Conservation (phyloP, 2,797 vertebrate species). For the Xiphorhynchus erythropygius region DNA sequence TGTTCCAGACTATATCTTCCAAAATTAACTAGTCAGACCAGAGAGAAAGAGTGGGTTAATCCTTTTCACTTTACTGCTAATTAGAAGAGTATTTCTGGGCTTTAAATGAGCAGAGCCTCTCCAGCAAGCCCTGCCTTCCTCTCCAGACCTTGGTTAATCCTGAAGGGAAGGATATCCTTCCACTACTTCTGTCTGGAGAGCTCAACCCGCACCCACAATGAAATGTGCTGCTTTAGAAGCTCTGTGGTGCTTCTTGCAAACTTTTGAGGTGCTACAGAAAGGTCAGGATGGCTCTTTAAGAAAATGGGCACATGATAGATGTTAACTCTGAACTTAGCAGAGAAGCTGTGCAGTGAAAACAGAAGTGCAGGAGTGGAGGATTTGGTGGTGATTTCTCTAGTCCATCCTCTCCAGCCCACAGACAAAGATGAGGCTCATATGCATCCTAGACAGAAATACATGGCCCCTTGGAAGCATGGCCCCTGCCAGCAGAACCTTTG, state of each 20-base stretch:
- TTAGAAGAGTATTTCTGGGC: background rate
- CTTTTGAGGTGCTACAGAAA: background rate
- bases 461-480: background rate
- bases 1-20: background rate
- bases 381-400: background rate
- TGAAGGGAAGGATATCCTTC: background rate
- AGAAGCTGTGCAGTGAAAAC: background rate
- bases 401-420: background rate
- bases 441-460: background rate
- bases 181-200: background rate
- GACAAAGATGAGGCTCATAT: background rate
- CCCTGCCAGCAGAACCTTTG: background rate
- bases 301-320: background rate
- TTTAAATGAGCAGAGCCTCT: background rate
- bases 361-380: background rate
- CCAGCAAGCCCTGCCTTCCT: background rate
- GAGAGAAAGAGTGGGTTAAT: background rate
- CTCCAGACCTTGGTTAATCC: background rate
- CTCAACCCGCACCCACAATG: fast-evolving
- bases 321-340: background rate
- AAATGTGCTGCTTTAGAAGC: background rate
- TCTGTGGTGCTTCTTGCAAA: background rate
- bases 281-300: background rate
- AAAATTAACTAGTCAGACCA: background rate
- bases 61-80: background rate